Conservation (phyloP, 2,888 invertebrate species). For the Rhaphigaster nebulosa region DNA sequence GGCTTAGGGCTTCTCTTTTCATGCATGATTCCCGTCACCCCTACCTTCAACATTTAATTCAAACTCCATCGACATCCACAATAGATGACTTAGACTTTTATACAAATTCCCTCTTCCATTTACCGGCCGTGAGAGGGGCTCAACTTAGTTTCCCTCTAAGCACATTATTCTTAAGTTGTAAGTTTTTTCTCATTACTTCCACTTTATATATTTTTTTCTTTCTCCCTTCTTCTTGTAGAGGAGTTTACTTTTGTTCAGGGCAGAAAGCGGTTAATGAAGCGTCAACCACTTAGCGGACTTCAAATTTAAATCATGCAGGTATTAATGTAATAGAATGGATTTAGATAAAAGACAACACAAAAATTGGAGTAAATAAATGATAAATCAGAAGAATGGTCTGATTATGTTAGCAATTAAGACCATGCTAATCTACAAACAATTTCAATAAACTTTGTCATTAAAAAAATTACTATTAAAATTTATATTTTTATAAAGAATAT, state of each 20-base stretch:
- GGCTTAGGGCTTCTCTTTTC: constrained; percentile 47
- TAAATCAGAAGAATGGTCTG: no score
- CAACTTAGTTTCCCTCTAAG: constrained; percentile 45
- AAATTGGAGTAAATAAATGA: no score
- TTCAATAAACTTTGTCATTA: no score
- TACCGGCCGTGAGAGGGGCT: not conserved
- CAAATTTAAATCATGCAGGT: not conserved
- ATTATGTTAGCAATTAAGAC: no score
- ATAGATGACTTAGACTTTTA: constrained; percentile 55
- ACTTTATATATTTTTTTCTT: not conserved
- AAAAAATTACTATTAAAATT: no score
- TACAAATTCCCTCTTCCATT: constrained; percentile 46
- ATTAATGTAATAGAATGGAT: not conserved
- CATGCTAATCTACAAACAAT: no score
- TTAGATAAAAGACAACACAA: no score
- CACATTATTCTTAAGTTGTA: constrained; percentile 41
- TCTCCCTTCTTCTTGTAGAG: not conserved
- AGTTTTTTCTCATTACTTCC: constrained; percentile 52
- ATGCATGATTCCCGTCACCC: constrained; percentile 52
- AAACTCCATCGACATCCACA: constrained; percentile 52
- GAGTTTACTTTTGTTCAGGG: not conserved
- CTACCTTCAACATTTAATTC: constrained; percentile 51
- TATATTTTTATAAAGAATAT: no score
- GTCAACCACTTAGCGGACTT: not conserved
- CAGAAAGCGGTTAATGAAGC: constrained; percentile 4